Conservation (phyloP, 2,797 vertebrate species). For the Girardinus metallicus region DNA sequence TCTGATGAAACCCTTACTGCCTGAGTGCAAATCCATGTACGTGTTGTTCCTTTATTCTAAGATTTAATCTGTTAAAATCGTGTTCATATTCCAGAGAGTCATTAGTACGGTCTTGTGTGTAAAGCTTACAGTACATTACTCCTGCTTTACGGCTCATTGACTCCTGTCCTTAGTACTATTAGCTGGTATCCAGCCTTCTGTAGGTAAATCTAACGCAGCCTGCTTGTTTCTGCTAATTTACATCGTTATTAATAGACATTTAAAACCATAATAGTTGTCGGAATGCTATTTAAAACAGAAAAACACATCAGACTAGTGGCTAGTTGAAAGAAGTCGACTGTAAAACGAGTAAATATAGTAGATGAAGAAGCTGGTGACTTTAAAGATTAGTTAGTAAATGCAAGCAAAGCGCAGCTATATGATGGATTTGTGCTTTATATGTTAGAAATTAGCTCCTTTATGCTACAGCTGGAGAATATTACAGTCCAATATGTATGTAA, state of each 20-base stretch:
- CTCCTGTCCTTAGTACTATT: constrained; percentile 54
- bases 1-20: no score
- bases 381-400: background rate
- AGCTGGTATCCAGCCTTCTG: constrained; percentile 42
- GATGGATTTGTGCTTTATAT: constrained; percentile 54
- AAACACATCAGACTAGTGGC: constrained; percentile 28
- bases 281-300: background rate
- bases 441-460: constrained; percentile 21
- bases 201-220: constrained; percentile 43
- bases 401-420: constrained; percentile 7
- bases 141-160: constrained; percentile 17
- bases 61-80: constrained; percentile 7
- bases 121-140: constrained; percentile 21
- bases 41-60: no score
- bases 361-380: constrained; percentile 15
- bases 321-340: constrained; percentile 26
- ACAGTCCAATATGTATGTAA: constrained; percentile 4
- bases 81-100: constrained; percentile 16
- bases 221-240: background rate
- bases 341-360: constrained; percentile 18
- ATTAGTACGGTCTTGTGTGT: constrained; percentile 1
- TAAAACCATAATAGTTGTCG: background rate
- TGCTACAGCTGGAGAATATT: constrained; percentile 9
- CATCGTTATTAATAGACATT: background rate
- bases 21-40: no score